Evolutionary conservation across 2,797 vertebrate species (phyloP).

Genomic region (Channa striata): DNA sequence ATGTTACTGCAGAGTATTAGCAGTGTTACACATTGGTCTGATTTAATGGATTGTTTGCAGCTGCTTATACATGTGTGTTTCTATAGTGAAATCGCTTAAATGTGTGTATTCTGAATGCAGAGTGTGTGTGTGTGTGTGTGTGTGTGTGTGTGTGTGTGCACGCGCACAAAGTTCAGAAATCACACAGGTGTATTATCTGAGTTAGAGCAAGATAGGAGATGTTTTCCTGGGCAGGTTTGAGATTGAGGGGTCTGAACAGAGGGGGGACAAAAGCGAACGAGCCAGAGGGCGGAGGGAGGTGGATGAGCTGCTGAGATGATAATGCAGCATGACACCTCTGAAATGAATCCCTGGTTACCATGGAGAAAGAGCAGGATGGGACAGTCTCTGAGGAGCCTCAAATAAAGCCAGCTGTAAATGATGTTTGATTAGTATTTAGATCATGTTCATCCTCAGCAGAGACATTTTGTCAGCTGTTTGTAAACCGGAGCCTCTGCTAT

Average conservation of each 20-base stretch:
- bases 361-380: conserved; percentile 93
- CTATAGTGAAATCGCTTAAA: conserved; percentile 3
- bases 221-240: conserved; percentile 71
- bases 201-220: conserved; percentile 66
- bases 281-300: conserved; percentile 85
- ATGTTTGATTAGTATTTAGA: conserved; percentile 99
- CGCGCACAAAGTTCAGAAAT: conserved; percentile 42
- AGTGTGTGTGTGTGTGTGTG: background rate
- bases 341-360: conserved; percentile 99
- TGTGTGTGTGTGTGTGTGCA: conserved; percentile 24
- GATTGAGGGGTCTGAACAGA: conserved; percentile 77
- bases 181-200: conserved; percentile 59
- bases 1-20: background rate
- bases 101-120: conserved; percentile 20
- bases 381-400: conserved; percentile 92
- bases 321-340: conserved; percentile 99
- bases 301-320: conserved; percentile 94
- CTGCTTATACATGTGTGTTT: conserved; percentile 4
- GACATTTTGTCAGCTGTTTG: conserved; percentile 78
- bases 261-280: conserved; percentile 71
- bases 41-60: background rate
- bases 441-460: conserved; percentile 91
- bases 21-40: background rate
- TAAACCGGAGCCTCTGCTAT: conserved; percentile 32
- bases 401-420: conserved; percentile 98